Evolutionary conservation across 2,888 invertebrate genomes (phyloP).

Genomic region (Syritta pipiens): DNA sequence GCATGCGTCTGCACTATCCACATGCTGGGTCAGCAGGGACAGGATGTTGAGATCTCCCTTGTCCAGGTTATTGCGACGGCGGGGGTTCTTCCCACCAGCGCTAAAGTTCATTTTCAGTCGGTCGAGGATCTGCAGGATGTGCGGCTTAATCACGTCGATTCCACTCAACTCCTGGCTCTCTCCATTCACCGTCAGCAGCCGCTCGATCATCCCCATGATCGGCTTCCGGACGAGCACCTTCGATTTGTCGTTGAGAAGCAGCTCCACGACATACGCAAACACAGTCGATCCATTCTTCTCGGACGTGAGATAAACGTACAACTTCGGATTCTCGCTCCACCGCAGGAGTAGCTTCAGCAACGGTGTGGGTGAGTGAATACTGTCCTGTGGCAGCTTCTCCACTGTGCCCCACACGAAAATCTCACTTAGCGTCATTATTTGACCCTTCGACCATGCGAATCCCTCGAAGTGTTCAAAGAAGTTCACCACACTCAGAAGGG

Average conservation of each 20-base stretch:
- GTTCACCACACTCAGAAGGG: conserved; percentile 83
- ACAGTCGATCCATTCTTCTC: conserved; percentile 73
- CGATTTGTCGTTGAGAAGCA: conserved; percentile 86
- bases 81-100: conserved; percentile 37
- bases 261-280: conserved; percentile 84
- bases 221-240: conserved; percentile 83
- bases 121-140: conserved; percentile 85
- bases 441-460: conserved; percentile 85
- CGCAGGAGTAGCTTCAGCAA: conserved; percentile 88
- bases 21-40: conserved; percentile 87
- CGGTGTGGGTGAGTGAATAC: conserved; percentile 90
- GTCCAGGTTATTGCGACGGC: conserved; percentile 81
- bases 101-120: conserved; percentile 85
- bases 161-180: conserved; percentile 82
- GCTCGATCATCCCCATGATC: conserved; percentile 88
- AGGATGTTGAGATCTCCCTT: conserved; percentile 87
- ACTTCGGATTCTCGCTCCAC: conserved; percentile 91
- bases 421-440: conserved; percentile 87
- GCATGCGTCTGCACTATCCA: conserved; percentile 84
- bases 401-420: conserved; percentile 91
- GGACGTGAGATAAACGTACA: conserved; percentile 86
- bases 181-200: conserved; percentile 84
- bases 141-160: conserved; percentile 86
- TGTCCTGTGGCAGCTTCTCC: conserved; percentile 87
- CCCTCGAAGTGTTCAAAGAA: conserved; percentile 90